Evolutionary conservation across 2,797 vertebrate species (phyloP), one percentile per base, ranked within the genome.

Genomic region (Threskiornis aethiopicus): DNA sequence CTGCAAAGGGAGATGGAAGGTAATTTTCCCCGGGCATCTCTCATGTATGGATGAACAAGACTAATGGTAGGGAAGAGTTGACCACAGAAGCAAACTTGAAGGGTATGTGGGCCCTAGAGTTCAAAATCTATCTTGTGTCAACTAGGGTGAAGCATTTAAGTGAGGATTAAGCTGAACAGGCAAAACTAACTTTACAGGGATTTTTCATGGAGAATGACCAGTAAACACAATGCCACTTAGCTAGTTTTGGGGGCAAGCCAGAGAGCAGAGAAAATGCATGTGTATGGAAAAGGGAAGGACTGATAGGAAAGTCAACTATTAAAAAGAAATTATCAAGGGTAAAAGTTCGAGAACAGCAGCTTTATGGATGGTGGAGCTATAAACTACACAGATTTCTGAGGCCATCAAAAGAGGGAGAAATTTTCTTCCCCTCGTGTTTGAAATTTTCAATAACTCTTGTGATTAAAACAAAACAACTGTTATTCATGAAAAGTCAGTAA

Each of bases 31-130:
- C 69, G 24, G 31, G 28, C 6, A 35, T 88, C 49, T 78, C 26
- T 86, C 2, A 2, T 39, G 31, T 0, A 0, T 69, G 18, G 2
- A 5, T 67, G 61, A 75, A 35, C 28, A 16, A 22, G 33, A 33
- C 37, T 87, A n/a, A 28, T 26, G 55, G 35, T 25, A 46, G 16
- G 37, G 35, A 58, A 35, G 22, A 5, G n/a, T 1, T 61, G 61
- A 85, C 14, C 37, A 22, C 16, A 65, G 61, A 75, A 87, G 19
- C 13, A 39, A 64, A 13, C 17, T 37, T 58, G 29, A 67, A 83
- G 16, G 41, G 2, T 44, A 10, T 59, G 21, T 58, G 44, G 31
- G 19, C 33, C 20, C 44, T 54, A 22, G 16, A 70, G 25, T 57
- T 82, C 22, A 55, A 31, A 39, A 75, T 75, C 47, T 49, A 16